phyloP scores from a whole-genome alignment of 2,888 invertebrate species.

The Callimorpha dominula region DNA sequence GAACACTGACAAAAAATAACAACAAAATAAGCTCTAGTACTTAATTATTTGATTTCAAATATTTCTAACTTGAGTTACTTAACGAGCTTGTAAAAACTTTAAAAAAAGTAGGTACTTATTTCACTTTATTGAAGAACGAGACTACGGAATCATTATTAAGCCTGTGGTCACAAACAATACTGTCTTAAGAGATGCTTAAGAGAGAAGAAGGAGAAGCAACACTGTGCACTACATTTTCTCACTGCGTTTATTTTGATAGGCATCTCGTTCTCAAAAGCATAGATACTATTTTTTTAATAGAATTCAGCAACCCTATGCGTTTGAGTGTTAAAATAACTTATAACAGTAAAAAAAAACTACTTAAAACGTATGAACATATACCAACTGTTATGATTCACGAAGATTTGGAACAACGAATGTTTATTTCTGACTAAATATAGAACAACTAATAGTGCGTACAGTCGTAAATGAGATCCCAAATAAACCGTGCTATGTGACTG shows the following conservation, averaged over 20 bases:
- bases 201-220: not conserved
- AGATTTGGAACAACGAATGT: not conserved
- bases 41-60: no score
- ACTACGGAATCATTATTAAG: no score
- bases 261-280: not conserved
- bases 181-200: not conserved
- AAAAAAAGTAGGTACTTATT: no score
- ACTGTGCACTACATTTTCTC: not conserved
- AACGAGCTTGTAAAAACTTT: no score
- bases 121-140: no score
- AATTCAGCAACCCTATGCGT: not conserved
- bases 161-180: no score
- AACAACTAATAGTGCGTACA: not conserved
- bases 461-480: not conserved
- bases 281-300: not conserved
- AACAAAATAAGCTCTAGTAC: no score
- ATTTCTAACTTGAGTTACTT: no score
- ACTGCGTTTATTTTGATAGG: not conserved
- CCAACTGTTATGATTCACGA: constrained; percentile 1
- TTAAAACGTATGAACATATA: not conserved
- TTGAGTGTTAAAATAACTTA: not conserved
- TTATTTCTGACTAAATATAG: constrained; percentile 14
- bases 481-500: not conserved
- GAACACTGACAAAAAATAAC: no score
- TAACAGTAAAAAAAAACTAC: not conserved